Evolutionary conservation across 2,797 vertebrate species (phyloP).

Genomic region (Pseudomugil gertrudae): DNA sequence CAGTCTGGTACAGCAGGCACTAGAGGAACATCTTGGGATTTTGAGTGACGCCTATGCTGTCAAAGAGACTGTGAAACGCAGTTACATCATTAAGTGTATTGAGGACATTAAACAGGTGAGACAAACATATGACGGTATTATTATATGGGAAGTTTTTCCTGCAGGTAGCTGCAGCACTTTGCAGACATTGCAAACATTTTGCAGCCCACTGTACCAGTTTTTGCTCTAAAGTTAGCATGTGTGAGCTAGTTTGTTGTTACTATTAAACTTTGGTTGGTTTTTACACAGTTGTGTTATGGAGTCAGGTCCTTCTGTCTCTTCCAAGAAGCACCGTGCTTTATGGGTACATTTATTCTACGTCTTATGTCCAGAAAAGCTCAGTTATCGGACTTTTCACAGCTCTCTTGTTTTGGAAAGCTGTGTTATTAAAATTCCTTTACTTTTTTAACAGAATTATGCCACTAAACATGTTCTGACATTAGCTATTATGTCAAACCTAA

Average conservation of each 20-base stretch:
- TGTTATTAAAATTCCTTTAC: too few species aligned
- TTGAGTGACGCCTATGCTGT: constrained; percentile 97
- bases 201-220: constrained; percentile 25
- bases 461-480: too few species aligned
- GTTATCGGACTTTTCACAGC: neutral
- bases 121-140: neutral
- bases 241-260: constrained; percentile 13
- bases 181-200: constrained; percentile 13
- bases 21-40: constrained; percentile 97
- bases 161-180: neutral
- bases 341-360: neutral
- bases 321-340: neutral
- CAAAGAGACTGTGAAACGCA: constrained; percentile 94
- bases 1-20: constrained; percentile 93
- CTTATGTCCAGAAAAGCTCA: neutral
- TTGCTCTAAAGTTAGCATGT: constrained; percentile 37
- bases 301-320: neutral
- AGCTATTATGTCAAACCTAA: too few species aligned
- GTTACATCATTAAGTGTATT: constrained; percentile 98
- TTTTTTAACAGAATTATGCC: too few species aligned
- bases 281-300: neutral
- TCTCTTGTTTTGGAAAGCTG: neutral
- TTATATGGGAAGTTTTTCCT: neutral
- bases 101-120: constrained; percentile 98
- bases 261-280: neutral